Base-by-base conservation (phyloP, 2,797 vertebrate species). In the Uromys caudimaculatus region DNA sequence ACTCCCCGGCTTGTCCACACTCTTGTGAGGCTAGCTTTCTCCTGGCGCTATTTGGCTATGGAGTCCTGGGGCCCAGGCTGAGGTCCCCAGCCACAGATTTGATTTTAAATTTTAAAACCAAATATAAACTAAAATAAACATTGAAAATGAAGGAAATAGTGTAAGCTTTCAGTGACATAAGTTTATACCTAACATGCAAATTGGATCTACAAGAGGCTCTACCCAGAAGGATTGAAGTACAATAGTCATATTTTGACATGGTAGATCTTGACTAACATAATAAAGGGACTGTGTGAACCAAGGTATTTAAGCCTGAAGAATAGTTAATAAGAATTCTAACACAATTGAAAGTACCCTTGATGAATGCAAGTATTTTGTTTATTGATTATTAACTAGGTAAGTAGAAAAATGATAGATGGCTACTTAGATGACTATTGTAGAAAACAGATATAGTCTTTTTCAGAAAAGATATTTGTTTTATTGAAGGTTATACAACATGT, bases 71-170 rank as follows among this genome's bases (percentile, higher is more conserved):
- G 44, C 44, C 44, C 44, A 44, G 44, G 44, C 3, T 44, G 44
- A 44, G 44, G 44, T 44, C 44, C 44, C 44, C 44, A 44, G 44
- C 44, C 44, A 44, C 44, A 44, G 44, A 44, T 67, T 32, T 62
- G 71, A 91, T 76, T 94, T 91, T 79, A 38, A 86, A 85, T 92
- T 24, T 27, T 44, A 88, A 71, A 64, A 58, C 23, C 38, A 71
- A 27, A 50, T 87, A 24, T 27, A 75, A 75, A 44, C 9, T 24
- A 69, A 78, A 8, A 27, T 3, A 56, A 52, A 52, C 56, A 44
- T 16, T 54, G n/a, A 47, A 81, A 62, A 29, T 29, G 69, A 2
- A 52, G 21, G 94, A 76, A 95, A 78, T 10, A 29, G 60, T 69
- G 1, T 79, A 89, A n/a, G 2, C 6, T 3, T 95, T 24, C 83